Evolutionary conservation across 2,888 invertebrate genomes (phyloP).

Genomic region (Nomada ruficornis): DNA sequence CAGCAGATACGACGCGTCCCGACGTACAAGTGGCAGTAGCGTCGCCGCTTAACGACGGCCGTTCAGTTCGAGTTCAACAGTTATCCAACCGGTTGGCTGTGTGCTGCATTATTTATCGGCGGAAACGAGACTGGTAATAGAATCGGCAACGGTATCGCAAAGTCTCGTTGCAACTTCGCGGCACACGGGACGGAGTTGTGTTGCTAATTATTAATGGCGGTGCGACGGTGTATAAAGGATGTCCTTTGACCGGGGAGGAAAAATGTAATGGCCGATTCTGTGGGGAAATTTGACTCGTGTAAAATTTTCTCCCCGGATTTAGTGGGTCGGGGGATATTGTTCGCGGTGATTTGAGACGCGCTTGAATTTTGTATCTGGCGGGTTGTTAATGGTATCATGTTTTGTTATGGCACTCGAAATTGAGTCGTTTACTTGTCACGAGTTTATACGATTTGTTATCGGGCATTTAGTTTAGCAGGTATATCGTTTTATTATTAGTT

Average conservation of each 20-base stretch:
- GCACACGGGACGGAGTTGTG: not conserved
- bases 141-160: conserved; percentile 16
- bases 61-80: conserved; percentile 32
- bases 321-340: too few relatives aligned
- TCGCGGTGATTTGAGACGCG: too few relatives aligned
- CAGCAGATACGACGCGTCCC: not conserved
- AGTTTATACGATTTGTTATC: too few relatives aligned
- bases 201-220: conserved; percentile 26
- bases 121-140: conserved; percentile 1
- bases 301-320: too few relatives aligned
- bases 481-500: too few relatives aligned
- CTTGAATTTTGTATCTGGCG: too few relatives aligned
- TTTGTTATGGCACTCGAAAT: too few relatives aligned
- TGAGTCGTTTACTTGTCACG: too few relatives aligned
- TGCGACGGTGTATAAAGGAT: not conserved
- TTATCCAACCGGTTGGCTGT: conserved; percentile 28
- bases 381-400: too few relatives aligned
- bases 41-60: conserved; percentile 22
- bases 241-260: not conserved
- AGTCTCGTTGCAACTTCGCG: not conserved
- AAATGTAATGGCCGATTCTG: too few relatives aligned
- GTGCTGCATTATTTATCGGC: conserved; percentile 42
- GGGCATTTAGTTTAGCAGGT: too few relatives aligned
- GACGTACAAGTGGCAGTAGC: conserved; percentile 10
- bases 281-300: too few relatives aligned